These are phyloP conservation scores for Pangasianodon hypophthalmus DNA, from an alignment of 2,113 vertebrate genomes.

Conservation along the genomic window DNA sequence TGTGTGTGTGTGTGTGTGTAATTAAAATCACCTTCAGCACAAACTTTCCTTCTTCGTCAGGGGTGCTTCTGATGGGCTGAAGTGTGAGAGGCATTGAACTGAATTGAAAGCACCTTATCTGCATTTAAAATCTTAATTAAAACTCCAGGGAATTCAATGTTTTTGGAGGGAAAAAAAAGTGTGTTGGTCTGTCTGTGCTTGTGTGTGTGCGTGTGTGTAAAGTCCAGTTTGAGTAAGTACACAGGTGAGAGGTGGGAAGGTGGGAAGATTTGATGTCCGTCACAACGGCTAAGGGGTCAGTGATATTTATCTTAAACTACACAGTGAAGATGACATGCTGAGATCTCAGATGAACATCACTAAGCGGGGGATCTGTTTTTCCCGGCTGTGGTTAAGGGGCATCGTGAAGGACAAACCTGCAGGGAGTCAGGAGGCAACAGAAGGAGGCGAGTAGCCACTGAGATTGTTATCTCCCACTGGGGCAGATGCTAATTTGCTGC, in stretches of 20 bases:
- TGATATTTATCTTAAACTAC: background rate
- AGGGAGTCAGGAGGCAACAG: background rate
- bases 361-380: background rate
- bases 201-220: background rate
- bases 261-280: background rate
- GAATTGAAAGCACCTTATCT: conserved; percentile 42
- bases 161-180: background rate
- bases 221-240: background rate
- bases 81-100: background rate
- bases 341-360: background rate
- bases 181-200: background rate
- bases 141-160: conserved; percentile 12
- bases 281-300: background rate
- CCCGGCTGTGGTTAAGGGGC: background rate
- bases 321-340: background rate
- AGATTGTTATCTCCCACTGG: background rate
- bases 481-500: conserved; percentile 19
- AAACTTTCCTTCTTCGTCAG: conserved; percentile 23
- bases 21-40: conserved; percentile 60
- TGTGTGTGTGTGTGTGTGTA: conserved; percentile 33
- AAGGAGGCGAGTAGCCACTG: too few relatives aligned
- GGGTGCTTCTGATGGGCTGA: background rate
- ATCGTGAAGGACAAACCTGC: conserved; percentile 15
- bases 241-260: background rate
- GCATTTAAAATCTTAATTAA: conserved; percentile 53